Evolutionary conservation across 2,113 vertebrate species (phyloP).

Genomic region (Cephalopterus ornatus): DNA sequence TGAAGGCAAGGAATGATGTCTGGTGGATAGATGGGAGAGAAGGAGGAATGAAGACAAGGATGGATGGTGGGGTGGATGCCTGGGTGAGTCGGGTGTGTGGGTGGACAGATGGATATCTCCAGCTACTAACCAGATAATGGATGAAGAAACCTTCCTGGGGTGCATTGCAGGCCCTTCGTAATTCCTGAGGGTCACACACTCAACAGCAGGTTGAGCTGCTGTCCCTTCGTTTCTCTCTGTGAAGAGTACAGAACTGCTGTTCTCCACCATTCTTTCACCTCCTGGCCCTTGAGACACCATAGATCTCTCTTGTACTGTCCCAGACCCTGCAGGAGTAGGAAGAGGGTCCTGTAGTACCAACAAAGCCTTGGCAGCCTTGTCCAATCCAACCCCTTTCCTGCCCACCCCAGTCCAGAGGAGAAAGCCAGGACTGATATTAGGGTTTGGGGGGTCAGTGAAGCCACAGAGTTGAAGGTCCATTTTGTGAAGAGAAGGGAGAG

Average conservation of each 20-base stretch:
- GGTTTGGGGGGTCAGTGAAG: conserved; percentile 4
- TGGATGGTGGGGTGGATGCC: not conserved
- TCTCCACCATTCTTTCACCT: not conserved
- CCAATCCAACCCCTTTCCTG: not conserved
- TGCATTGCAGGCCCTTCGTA: not conserved
- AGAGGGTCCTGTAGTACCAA: not conserved
- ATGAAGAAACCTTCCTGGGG: not conserved
- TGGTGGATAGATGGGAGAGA: not conserved
- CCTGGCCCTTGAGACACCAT: not conserved
- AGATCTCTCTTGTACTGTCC: not conserved
- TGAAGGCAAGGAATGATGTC: not conserved
- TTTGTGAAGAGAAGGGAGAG: not conserved
- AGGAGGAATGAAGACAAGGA: not conserved
- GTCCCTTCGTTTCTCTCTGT: fast-evolving
- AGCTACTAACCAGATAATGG: not conserved
- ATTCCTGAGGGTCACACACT: not conserved
- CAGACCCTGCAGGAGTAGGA: not conserved
- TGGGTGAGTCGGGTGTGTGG: too few relatives aligned
- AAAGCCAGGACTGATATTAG: conserved; percentile 28
- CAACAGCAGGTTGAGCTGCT: not conserved
- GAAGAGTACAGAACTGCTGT: not conserved
- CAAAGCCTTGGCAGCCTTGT: not conserved
- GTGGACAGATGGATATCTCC: not conserved
- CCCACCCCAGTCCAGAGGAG: not conserved
- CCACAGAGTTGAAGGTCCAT: not conserved